Conservation (phyloP, 2,113 vertebrate genomes). For the Oreamnos americanus region DNA sequence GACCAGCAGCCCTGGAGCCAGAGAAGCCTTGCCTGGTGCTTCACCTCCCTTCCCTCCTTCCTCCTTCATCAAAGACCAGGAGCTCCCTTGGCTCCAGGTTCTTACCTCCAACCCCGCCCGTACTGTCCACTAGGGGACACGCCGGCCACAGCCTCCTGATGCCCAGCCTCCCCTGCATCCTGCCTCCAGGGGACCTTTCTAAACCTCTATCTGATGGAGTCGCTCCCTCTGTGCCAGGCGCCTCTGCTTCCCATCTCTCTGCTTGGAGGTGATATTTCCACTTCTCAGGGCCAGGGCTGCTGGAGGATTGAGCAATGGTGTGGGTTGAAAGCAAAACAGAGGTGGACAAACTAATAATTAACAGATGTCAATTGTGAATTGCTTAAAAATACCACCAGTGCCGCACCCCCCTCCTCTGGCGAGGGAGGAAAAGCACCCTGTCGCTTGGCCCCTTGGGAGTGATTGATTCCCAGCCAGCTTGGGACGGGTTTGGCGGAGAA, state of each 20-base stretch:
- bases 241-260: not conserved
- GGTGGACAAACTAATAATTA: slow-evolving; percentile 47
- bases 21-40: not conserved
- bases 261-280: not conserved
- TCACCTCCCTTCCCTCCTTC: not conserved
- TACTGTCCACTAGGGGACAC: not conserved
- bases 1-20: not conserved
- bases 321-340: not conserved
- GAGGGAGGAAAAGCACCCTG: not conserved
- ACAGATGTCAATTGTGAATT: slow-evolving; percentile 46
- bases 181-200: not conserved
- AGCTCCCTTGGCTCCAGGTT: not conserved
- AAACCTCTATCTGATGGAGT: not conserved
- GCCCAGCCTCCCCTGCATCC: not conserved
- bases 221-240: fast-evolving
- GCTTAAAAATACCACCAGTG: not conserved
- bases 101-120: not conserved
- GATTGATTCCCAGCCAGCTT: not conserved
- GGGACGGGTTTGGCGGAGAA: not conserved
- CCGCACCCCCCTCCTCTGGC: not conserved
- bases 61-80: no score
- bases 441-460: not conserved
- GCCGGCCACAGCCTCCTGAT: not conserved
- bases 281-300: not conserved
- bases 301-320: slow-evolving; percentile 15